These are phyloP conservation scores for Mastacembelus armatus DNA, from an alignment of 2,797 vertebrate genomes.

Conservation along the genomic window DNA sequence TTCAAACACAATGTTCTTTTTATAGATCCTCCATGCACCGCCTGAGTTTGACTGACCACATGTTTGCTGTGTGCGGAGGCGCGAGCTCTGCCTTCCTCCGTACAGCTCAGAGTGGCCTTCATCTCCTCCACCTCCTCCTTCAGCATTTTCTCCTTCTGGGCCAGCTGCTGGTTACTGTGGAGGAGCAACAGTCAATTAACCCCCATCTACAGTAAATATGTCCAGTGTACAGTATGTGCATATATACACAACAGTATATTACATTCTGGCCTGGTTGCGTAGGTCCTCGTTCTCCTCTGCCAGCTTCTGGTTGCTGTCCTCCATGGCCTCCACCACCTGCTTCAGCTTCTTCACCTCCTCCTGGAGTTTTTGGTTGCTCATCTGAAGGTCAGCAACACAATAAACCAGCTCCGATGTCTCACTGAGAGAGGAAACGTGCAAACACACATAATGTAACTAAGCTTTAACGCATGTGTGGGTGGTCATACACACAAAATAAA, in stretches of 20 bases:
- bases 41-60: constrained; percentile 78
- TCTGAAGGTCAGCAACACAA: constrained; percentile 89
- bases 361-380: constrained; percentile 90
- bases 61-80: constrained; percentile 84
- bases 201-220: neutral
- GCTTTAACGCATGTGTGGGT: neutral
- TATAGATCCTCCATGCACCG: neutral
- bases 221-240: neutral
- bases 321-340: constrained; percentile 84
- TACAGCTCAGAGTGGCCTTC: constrained; percentile 84
- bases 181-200: neutral
- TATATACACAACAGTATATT: neutral
- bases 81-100: constrained; percentile 85
- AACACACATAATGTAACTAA: neutral
- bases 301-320: constrained; percentile 88
- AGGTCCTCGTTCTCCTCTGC: constrained; percentile 86
- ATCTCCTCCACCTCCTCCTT: constrained; percentile 94
- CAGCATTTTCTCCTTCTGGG: constrained; percentile 86
- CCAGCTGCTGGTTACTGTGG: constrained; percentile 86
- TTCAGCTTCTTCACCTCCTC: constrained; percentile 90
- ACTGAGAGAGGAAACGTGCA: constrained; percentile 73
- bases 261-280: constrained; percentile 85
- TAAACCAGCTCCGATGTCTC: constrained; percentile 91
- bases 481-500: constrained; percentile 10
- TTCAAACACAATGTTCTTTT: neutral